Conservation (phyloP, 2,113 vertebrate genomes). For the Empidonax alnorum region DNA sequence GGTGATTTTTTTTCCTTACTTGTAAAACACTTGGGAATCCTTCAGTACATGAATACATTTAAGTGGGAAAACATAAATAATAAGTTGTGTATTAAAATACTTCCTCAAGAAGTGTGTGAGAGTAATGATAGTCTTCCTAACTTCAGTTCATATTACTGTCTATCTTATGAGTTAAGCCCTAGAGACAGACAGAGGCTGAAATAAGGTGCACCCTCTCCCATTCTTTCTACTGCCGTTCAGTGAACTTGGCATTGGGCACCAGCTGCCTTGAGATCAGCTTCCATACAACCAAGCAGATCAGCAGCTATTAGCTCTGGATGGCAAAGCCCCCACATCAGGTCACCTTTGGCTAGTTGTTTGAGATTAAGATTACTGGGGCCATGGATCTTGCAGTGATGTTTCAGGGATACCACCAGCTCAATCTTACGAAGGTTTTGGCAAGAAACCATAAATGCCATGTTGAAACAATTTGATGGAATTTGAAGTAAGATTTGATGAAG, state of each 20-base stretch:
- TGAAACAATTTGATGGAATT: background rate
- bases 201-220: background rate
- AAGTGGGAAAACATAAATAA: constrained; percentile 29
- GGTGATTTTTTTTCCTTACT: constrained; percentile 24
- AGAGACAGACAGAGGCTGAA: background rate
- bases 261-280: background rate
- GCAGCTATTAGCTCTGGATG: background rate
- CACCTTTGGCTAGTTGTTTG: background rate
- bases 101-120: background rate
- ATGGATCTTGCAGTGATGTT: rapidly evolving
- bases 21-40: constrained; percentile 25
- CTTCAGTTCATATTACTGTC: background rate
- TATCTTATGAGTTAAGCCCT: background rate
- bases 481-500: background rate
- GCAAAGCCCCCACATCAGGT: background rate
- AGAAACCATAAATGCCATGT: background rate
- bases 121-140: background rate
- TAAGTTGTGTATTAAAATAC: background rate
- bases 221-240: background rate
- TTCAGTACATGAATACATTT: background rate
- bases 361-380: background rate
- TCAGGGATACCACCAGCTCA: background rate
- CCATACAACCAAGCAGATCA: background rate
- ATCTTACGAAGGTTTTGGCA: background rate
- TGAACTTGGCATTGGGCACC: background rate